Evolutionary conservation across 2,888 invertebrate genomes (phyloP).

Genomic region (Pheosia tremula): DNA sequence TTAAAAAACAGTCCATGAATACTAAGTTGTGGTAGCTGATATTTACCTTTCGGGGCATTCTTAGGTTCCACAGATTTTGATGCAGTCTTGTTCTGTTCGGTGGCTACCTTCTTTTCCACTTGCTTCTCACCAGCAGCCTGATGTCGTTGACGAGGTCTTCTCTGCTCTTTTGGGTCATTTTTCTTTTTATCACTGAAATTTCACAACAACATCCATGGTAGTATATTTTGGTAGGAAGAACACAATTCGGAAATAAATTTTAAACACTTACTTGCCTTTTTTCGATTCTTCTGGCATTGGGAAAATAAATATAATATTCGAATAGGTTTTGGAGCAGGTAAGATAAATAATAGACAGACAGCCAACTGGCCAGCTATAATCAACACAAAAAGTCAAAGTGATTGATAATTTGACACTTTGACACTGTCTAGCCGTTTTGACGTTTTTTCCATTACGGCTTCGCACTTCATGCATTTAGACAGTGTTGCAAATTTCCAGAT

Average conservation of each 20-base stretch:
- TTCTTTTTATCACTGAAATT: constrained; percentile 61
- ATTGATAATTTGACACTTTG: too few relatives aligned
- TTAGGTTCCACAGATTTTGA: constrained; percentile 40
- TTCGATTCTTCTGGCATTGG: constrained; percentile 43
- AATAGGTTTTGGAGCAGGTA: too few relatives aligned
- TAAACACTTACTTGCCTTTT: constrained; percentile 56
- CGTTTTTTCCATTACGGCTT: too few relatives aligned
- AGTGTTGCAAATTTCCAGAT: too few relatives aligned
- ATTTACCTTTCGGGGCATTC: neutral
- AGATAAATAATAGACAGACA: too few relatives aligned
- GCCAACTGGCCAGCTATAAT: too few relatives aligned
- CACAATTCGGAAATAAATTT: neutral
- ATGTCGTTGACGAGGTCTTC: constrained; percentile 58
- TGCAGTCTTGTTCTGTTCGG: constrained; percentile 43
- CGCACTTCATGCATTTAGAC: too few relatives aligned
- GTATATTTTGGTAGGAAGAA: neutral
- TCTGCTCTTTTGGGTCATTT: constrained; percentile 70
- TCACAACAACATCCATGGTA: neutral
- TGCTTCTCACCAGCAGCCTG: constrained; percentile 45
- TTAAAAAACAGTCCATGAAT: neutral
- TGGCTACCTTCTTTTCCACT: constrained; percentile 42
- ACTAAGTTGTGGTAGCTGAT: neutral
- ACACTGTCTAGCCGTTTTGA: too few relatives aligned
- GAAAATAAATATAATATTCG: neutral
- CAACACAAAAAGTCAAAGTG: too few relatives aligned